Conservation (phyloP, 2,888 invertebrate genomes). For the Heteropelma amictum region DNA sequence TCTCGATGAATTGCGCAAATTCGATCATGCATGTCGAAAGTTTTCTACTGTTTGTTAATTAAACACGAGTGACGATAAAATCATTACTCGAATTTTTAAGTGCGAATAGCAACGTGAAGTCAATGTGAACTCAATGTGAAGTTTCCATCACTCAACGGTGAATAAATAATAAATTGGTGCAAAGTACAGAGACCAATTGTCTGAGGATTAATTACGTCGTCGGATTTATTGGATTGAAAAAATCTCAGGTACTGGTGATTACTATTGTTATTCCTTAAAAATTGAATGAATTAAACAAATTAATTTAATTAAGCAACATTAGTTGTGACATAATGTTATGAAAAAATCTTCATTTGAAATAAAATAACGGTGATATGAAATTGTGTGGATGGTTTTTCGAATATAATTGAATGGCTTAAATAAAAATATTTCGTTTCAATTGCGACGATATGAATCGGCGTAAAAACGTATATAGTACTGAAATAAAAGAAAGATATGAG, state of each 20-base stretch:
- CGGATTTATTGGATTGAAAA: constrained; percentile 2
- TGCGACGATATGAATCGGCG: no score
- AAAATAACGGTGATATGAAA: neutral
- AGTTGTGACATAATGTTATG: neutral
- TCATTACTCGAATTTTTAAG: constrained; percentile 4
- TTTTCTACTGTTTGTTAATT: neutral
- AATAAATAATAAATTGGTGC: neutral
- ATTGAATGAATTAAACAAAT: no score
- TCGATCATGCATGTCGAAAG: constrained; percentile 26
- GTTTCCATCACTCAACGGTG: constrained; percentile 2
- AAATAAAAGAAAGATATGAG: neutral
- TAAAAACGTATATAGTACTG: no score
- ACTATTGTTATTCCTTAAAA: neutral
- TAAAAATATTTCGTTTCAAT: no score
- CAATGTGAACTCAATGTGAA: no score
- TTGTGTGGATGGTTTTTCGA: neutral
- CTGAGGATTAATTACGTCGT: constrained; percentile 19
- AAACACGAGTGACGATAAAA: constrained; percentile 23
- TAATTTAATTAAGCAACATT: no score
- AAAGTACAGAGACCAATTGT: neutral
- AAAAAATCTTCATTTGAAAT: neutral
- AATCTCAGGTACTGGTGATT: neutral
- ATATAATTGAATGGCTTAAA: neutral
- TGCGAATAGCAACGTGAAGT: neutral
- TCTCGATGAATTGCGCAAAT: constrained; percentile 24